Evolutionary conservation across 2,113 vertebrate genomes (phyloP), one percentile per base, ranked within the genome.

Genomic region (Tichodroma muraria): DNA sequence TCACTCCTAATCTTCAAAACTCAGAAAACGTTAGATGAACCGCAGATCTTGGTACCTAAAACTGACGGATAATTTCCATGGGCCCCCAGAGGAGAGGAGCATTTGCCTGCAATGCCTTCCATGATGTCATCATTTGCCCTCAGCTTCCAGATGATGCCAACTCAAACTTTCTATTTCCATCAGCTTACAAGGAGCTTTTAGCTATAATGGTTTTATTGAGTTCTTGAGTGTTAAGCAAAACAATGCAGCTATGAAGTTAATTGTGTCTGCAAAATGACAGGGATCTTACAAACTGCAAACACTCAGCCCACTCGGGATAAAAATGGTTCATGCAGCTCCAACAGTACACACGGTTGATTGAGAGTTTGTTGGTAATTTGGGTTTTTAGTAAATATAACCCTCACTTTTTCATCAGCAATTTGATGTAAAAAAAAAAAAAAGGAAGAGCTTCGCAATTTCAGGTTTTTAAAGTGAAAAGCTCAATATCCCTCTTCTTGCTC

Each of bases 261-360:
- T 93, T 85, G 88, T 92, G 72, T 90, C 87, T 94, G 76, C 44
- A 82, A 88, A 94, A 79, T 68, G 92, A 89, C 85, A 96, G 79
- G 78, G 89, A 80, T 81, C 73, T 89, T 76, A 89, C 53, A 86
- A 94, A 90, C 80, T 64, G 82, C 86, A 91, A 93, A 90, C 88
- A 90, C 80, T 53, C 60, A 87, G 37, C 79, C 90, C 86, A 89
- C 93, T 91, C 0, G 0, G 52, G 83, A 66, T 91, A 94, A 94
- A 84, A 76, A 77, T 88, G 68, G 84, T 93, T 92, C 31, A 37
- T 42, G 73, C 49, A 68, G 53, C 50, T 81, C 56, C 66, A 86
- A 65, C 60, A 80, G 61, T 77, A 53, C 86, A 71, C 65, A 66
- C 0, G 0, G 49, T 25, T 84, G 92, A 85, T 68, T 81, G 89